Evolutionary conservation across 2,113 vertebrate species (phyloP).

Genomic region (Serranochromis macrocephalus): DNA sequence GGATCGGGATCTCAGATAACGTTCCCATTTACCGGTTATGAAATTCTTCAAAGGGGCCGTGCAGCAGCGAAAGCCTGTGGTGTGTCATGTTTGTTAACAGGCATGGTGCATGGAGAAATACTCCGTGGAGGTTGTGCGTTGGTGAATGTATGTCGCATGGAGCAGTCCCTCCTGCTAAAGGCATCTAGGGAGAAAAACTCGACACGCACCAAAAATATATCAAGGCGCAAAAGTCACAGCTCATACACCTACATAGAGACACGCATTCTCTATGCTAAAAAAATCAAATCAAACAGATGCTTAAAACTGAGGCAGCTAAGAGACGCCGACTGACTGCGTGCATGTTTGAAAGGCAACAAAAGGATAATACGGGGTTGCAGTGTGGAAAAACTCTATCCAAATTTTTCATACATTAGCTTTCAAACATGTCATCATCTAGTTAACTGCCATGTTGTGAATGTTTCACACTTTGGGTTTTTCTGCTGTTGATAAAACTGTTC

Average conservation of each 20-base stretch:
- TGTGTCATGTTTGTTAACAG: constrained; percentile 26
- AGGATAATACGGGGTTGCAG: not conserved
- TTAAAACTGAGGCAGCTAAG: not conserved
- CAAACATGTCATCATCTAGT: not conserved
- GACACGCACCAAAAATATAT: not conserved
- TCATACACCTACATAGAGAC: not conserved
- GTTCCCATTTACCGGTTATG: constrained; percentile 39
- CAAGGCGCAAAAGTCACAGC: not conserved
- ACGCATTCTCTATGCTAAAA: not conserved
- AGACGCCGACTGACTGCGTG: not conserved
- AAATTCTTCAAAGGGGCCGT: constrained; percentile 54
- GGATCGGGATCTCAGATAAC: constrained; percentile 53
- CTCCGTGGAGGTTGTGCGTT: not conserved
- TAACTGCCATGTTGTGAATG: not conserved
- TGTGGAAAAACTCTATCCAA: not conserved
- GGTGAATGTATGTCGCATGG: not conserved
- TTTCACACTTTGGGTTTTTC: not conserved
- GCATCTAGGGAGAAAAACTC: not conserved
- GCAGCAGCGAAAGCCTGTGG: not conserved
- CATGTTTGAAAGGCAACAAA: not conserved
- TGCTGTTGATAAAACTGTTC: not conserved
- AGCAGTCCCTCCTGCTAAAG: not conserved
- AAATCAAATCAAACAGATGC: not conserved
- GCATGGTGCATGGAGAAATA: not conserved
- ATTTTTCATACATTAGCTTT: not conserved